phyloP scores from a whole-genome alignment of 2,888 invertebrate genomes.

The Phalera bucephala region DNA sequence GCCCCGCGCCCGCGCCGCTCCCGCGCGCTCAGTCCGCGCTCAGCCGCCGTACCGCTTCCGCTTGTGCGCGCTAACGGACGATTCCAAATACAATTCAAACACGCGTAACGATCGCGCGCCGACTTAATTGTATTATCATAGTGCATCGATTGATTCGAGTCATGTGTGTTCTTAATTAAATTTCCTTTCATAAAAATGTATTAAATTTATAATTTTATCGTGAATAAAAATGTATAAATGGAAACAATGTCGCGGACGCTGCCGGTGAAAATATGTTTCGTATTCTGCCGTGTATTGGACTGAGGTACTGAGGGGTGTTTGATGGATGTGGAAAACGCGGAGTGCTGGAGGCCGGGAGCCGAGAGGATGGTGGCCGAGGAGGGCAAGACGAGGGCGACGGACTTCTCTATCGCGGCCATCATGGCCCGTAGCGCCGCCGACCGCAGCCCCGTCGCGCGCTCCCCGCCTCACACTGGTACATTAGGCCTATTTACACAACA shows the following conservation, averaged over 20 bases:
- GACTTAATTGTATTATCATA: slow-evolving; percentile 24
- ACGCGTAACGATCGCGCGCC: slow-evolving; percentile 35
- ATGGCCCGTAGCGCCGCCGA: slow-evolving; percentile 88
- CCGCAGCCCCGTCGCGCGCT: slow-evolving; percentile 72
- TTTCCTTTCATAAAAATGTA: slow-evolving; percentile 14
- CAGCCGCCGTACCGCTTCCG: slow-evolving; percentile 59
- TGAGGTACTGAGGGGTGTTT: slow-evolving; percentile 59
- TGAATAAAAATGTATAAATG: slow-evolving; percentile 32
- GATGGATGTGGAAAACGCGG: slow-evolving; percentile 78
- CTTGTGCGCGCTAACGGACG: slow-evolving; percentile 35
- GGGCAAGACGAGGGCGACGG: slow-evolving; percentile 87
- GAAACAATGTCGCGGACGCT: slow-evolving; percentile 59
- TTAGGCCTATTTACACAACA: slow-evolving; percentile 53
- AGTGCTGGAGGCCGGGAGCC: slow-evolving; percentile 65
- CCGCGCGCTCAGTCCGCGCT: slow-evolving; percentile 72
- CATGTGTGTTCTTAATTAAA: slow-evolving; percentile 15
- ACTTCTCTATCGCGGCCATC: slow-evolving; percentile 98
- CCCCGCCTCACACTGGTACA: slow-evolving; percentile 70
- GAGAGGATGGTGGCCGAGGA: slow-evolving; percentile 79
- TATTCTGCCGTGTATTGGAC: slow-evolving; percentile 34
- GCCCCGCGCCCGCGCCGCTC: slow-evolving; percentile 52
- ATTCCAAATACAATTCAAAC: slow-evolving; percentile 28
- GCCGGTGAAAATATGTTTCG: slow-evolving; percentile 57
- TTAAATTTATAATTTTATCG: slow-evolving; percentile 9
- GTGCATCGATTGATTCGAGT: slow-evolving; percentile 17